A percentile compares a stretch with the other conserved stretches of the same genome.
These are phyloP conservation scores for Heliconius ethilla DNA, from an alignment of 2,888 invertebrate genomes.

Conservation along the genomic window DNA sequence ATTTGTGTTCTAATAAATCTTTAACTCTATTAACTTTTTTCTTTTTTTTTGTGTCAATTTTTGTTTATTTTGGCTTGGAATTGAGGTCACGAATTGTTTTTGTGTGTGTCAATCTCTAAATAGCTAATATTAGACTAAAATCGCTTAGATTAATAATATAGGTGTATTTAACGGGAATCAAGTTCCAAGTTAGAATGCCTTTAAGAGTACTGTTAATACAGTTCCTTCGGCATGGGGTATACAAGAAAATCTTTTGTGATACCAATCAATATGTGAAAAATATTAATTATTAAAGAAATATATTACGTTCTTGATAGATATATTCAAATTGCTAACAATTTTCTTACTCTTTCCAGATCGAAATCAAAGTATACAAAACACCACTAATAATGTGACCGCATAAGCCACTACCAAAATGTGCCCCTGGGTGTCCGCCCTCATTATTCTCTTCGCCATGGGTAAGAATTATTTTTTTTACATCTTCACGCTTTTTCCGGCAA, in stretches of 20 bases:
- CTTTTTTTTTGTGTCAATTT: not conserved
- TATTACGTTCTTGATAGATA: not conserved
- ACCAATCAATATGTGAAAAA: too few species aligned
- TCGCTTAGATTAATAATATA: too few species aligned
- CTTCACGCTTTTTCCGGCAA: too few species aligned
- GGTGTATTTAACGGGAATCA: too few species aligned
- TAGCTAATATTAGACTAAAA: too few species aligned
- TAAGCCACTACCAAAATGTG: slow-evolving; percentile 61
- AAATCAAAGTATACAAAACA: slow-evolving; percentile 1
- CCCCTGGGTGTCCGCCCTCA: slow-evolving; percentile 71
- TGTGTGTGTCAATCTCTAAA: too few species aligned
- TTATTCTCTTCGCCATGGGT: slow-evolving; percentile 76
- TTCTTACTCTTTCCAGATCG: slow-evolving; percentile 10
- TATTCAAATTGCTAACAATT: not conserved
- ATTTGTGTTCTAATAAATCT: too few species aligned
- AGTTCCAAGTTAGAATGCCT: too few species aligned
- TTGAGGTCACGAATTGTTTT: too few species aligned
- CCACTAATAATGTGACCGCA: slow-evolving; percentile 45
- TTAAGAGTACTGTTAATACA: too few species aligned
- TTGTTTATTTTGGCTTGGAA: not conserved
- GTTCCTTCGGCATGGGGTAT: too few species aligned
- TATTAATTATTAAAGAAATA: not conserved
- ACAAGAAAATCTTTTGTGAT: too few species aligned
- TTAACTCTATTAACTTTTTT: not conserved
- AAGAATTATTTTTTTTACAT: slow-evolving; percentile 46